phyloP scores from a whole-genome alignment of 1,140 invertebrate genomes.

The Drosophila watanabei region DNA sequence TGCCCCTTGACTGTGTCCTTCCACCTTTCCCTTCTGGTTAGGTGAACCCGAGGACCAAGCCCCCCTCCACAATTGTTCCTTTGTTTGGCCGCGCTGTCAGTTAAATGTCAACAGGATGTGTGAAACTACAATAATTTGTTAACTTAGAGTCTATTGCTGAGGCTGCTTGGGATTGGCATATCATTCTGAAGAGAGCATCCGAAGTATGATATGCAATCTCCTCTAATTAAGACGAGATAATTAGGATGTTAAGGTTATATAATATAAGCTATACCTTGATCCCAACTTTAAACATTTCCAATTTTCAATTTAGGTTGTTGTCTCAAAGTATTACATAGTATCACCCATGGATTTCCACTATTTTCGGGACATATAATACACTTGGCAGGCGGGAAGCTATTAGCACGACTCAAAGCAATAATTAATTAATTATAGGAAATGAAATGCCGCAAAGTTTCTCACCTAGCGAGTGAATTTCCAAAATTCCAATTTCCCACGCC shows the following conservation, averaged over 20 bases:
- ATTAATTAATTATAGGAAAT: slow-evolving; percentile 82
- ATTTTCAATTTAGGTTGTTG: neutral
- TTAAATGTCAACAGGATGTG: slow-evolving; percentile 75
- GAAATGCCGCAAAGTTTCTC: slow-evolving; percentile 82
- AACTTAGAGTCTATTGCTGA: slow-evolving; percentile 13
- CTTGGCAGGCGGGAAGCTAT: slow-evolving; percentile 38
- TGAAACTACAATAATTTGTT: slow-evolving; percentile 70
- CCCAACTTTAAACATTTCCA: neutral
- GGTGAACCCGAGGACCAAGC: neutral
- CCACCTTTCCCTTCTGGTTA: slow-evolving; percentile 6
- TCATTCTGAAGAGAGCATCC: neutral
- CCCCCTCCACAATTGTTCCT: slow-evolving; percentile 40
- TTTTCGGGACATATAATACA: neutral
- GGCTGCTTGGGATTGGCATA: slow-evolving; percentile 2
- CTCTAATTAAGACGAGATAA: neutral
- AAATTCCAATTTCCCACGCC: slow-evolving; percentile 78
- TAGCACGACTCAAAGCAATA: slow-evolving; percentile 59
- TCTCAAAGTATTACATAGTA: neutral
- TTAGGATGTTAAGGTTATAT: neutral
- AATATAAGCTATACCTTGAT: neutral
- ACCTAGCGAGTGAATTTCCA: slow-evolving; percentile 62
- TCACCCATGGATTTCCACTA: neutral
- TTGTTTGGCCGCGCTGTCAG: slow-evolving; percentile 68
- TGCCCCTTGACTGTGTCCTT: slow-evolving; percentile 39
- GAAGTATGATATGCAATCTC: neutral